Percentiles rank a stretch among this genome's conserved stretches.
phyloP scores from a whole-genome alignment of 2,888 invertebrate species.

The Isoperla grammatica region DNA sequence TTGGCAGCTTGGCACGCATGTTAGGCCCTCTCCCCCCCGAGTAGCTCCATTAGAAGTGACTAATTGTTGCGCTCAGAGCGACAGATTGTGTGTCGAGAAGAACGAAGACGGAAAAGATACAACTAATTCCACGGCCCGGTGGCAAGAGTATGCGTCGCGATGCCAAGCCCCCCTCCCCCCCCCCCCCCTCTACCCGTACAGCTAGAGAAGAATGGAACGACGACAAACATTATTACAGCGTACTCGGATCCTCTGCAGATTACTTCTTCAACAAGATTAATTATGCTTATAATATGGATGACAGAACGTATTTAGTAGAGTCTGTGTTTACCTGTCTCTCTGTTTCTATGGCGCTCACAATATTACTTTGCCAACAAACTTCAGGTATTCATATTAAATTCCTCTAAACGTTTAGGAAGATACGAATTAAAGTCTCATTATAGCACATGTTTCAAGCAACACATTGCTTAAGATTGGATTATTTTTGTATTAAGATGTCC shows the following conservation, averaged over 20 bases:
- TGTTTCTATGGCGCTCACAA: too few species aligned
- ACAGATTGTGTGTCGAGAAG: constrained; percentile 4
- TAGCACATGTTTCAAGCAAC: too few species aligned
- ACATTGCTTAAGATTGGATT: too few species aligned
- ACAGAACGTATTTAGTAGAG: too few species aligned
- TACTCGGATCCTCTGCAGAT: not conserved
- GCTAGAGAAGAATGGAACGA: not conserved
- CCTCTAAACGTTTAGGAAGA: too few species aligned
- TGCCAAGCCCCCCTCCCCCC: not conserved
- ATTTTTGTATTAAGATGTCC: too few species aligned
- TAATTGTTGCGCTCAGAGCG: constrained; percentile 5
- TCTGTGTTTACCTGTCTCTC: too few species aligned
- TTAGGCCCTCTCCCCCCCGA: not conserved
- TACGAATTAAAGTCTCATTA: too few species aligned
- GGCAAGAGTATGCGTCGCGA: constrained; percentile 8
- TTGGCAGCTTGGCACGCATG: constrained; percentile 11
- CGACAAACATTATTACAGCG: constrained; percentile 17
- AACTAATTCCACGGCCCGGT: constrained; percentile 7
- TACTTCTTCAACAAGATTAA: constrained; percentile 11
- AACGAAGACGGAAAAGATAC: not conserved
- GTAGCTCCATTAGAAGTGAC: constrained; percentile 18
- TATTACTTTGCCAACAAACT: too few species aligned
- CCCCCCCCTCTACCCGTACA: too few species aligned
- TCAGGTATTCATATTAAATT: too few species aligned
- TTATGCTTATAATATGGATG: not conserved